Base-by-base conservation (phyloP, 2,113 vertebrate species). In the Phocoena sinus region DNA sequence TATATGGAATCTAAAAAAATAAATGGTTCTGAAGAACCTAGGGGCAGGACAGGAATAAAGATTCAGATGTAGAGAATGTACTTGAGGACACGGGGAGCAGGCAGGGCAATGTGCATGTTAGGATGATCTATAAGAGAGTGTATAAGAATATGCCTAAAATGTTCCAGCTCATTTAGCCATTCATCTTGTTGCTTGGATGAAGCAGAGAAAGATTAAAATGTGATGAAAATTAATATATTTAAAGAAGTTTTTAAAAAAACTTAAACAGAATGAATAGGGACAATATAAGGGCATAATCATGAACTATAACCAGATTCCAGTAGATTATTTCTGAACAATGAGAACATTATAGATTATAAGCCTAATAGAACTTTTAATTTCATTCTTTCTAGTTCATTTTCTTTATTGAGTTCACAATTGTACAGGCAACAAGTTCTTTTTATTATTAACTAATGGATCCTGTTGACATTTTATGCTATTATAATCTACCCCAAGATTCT, bases 251-350 rank as follows among this genome's bases (percentile, higher is more conserved):
- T 93, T 81, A 96, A 96, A 81, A 96, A 96, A 96, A 18, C 74
- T 93, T 85, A 82, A 96, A 71, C 76, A 93, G 79, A 95, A 97
- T 83, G 58, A 98, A 96, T 65, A 96, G 25, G 31, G 28, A 53
- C 7, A 67, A 74, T 96, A 33, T 91, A 82, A 28, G 47, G n/a
- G 13, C n/a, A 23, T 90, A 89, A 90, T 21, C 53, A 60, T 96
- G 82, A 97, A 96, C 95, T 96, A 88, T 60, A 90, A 97, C 79
- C 8, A 65, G 76, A 95, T 95, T 96, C 6, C 26, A 33, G 20
- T 95, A 74, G 68, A 53, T 3, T 89, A 53, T 97, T 97, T 94
- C 67, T 89, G 91, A 77, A 77, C 8, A 70, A 2, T 96, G 89
- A 92, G 56, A 97, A 53, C 7, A 44, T 38, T 89, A n/a, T 86